phyloP scores from a whole-genome alignment of 1,140 invertebrate genomes.

The Papilio xuthus region DNA sequence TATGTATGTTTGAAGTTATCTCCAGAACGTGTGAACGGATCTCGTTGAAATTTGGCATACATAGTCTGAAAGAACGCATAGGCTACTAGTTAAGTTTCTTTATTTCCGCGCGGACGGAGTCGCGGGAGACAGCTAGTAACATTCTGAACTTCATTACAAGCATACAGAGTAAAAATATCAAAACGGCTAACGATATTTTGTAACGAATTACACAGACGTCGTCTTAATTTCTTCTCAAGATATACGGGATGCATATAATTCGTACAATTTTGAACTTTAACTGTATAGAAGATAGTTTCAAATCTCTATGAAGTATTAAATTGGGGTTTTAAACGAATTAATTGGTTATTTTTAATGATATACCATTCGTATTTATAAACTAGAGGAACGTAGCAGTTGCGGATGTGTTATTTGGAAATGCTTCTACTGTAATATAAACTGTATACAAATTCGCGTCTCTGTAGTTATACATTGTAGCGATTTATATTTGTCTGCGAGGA shows the following conservation, averaged over 20 bases:
- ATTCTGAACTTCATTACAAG: constrained; percentile 14
- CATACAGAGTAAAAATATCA: constrained; percentile 50
- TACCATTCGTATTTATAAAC: constrained; percentile 57
- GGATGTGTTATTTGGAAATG: constrained; percentile 48
- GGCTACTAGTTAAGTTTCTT: too few relatives aligned
- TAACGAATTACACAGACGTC: constrained; percentile 57
- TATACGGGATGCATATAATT: constrained; percentile 36
- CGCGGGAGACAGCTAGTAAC: too few relatives aligned
- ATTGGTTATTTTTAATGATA: constrained; percentile 69
- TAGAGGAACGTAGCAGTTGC: constrained; percentile 46
- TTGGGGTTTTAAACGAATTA: constrained; percentile 64
- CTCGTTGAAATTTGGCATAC: too few relatives aligned
- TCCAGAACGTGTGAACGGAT: too few relatives aligned
- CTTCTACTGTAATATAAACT: background rate
- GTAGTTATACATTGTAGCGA: constrained; percentile 31
- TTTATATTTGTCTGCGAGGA: constrained; percentile 40
- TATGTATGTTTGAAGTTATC: too few relatives aligned
- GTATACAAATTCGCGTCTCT: background rate
- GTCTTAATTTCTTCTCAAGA: constrained; percentile 57
- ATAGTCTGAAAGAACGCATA: too few relatives aligned
- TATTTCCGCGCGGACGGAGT: too few relatives aligned
- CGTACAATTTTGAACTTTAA: constrained; percentile 43
- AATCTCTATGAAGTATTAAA: constrained; percentile 45
- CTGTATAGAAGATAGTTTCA: constrained; percentile 41
- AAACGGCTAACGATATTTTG: constrained; percentile 52